phyloP scores from a whole-genome alignment of 2,797 vertebrate species.

The Pangasius djambal region DNA sequence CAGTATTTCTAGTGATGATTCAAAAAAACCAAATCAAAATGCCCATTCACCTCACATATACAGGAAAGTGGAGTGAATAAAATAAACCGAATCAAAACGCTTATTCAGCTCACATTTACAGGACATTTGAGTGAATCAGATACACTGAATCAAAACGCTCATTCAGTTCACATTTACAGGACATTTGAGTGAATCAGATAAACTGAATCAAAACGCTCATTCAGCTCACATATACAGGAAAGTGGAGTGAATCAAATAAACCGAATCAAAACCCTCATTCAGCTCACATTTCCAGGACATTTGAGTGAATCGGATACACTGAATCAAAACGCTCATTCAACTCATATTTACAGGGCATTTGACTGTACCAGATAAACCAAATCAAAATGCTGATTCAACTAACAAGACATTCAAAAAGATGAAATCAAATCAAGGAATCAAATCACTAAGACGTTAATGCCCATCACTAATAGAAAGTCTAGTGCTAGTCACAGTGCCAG shows the following conservation, averaged over 20 bases:
- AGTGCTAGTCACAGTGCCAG: neutral
- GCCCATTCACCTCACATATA: neutral
- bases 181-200: no score
- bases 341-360: neutral
- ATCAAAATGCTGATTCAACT: neutral
- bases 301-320: neutral
- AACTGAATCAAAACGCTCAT: no score
- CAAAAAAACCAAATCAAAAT: neutral
- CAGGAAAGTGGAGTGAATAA: neutral
- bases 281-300: neutral
- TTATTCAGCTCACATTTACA: neutral
- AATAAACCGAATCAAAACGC: neutral
- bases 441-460: neutral
- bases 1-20: neutral
- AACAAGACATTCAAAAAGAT: neutral
- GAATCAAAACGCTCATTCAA: neutral
- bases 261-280: neutral
- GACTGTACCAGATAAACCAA: neutral
- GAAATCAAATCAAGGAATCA: neutral
- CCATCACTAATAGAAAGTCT: neutral
- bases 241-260: no score
- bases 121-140: neutral
- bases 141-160: neutral
- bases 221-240: no score
- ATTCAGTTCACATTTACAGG: neutral